Base-by-base conservation (phyloP, 2,113 vertebrate species). In the Seriola quinqueradiata region DNA sequence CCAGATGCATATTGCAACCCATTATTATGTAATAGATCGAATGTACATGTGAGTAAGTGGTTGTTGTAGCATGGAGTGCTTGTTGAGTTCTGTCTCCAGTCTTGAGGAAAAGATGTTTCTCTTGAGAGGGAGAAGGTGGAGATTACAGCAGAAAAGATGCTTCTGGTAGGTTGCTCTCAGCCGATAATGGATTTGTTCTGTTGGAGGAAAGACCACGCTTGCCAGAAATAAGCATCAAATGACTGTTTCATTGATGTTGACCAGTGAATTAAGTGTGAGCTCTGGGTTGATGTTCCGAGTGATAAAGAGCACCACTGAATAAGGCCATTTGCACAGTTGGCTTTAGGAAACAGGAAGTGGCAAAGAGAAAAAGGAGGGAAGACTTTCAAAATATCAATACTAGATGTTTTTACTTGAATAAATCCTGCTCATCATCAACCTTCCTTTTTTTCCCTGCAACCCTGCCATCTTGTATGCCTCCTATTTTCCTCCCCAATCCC, bases 221-320 rank as follows among this genome's bases (percentile, higher is more conserved):
- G 34, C 48, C 63, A 76, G 59, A 75, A 78, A 76, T 72, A 57
- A 40, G 36, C 68, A 80, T 85, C 84, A 25, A 23, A 28, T 80
- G 61, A 63, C 36, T 2, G 50, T 70, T 84, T 83, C 67, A 87
- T 50, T 73, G 81, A 59, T 80, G 67, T 48, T 72, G 54, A 63
- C 58, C 55, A 84, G 78, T 64, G 57, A 72, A 71, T 74, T 65
- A 68, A 70, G 72, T 19, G 40, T 57, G 50, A 83, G 72, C 81
- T 84, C 72, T 75, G 17, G 57, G 34, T 14, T 14, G 50, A 81
- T 80, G 70, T 83, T 87, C 75, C 63, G 70, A 61, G 60, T 57
- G 74, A 75, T 80, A 34, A 77, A 89, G 60, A 93, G 92, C 91
- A 92, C 90, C 92, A 85, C 75, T 77, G 83, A 79, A 87, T 89